Evolutionary conservation across 2,888 invertebrate genomes (phyloP).

Genomic region (Neelides folsomi): DNA sequence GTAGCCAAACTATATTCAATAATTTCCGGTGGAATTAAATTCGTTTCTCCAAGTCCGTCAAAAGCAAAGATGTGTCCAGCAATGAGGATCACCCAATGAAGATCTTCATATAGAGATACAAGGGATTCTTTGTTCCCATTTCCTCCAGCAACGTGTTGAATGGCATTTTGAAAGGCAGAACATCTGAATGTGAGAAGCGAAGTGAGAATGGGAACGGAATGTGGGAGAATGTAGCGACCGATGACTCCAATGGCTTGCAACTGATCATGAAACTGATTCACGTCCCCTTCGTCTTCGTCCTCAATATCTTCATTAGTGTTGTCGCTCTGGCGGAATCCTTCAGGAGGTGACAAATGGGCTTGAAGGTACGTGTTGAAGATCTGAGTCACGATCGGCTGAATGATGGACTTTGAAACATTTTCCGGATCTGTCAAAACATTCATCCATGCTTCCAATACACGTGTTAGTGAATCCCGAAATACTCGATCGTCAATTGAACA

Average conservation of each 20-base stretch:
- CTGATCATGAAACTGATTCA: constrained; percentile 54
- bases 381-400: constrained; percentile 36
- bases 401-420: constrained; percentile 39
- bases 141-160: constrained; percentile 21
- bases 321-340: constrained; percentile 47
- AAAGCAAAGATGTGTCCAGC: constrained; percentile 51
- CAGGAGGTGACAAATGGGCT: constrained; percentile 67
- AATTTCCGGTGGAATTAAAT: constrained; percentile 52
- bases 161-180: constrained; percentile 23
- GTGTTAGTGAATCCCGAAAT: constrained; percentile 55
- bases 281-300: constrained; percentile 53
- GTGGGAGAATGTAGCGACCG: constrained; percentile 46
- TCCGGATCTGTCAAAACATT: constrained; percentile 43
- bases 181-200: constrained; percentile 43
- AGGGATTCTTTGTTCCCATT: constrained; percentile 37
- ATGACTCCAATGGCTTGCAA: constrained; percentile 55
- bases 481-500: constrained; percentile 39
- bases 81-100: constrained; percentile 78
- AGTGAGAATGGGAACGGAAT: constrained; percentile 52
- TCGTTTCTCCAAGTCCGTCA: constrained; percentile 53
- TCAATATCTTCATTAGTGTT: constrained; percentile 44
- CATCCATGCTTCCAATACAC: constrained; percentile 55
- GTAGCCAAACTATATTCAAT: constrained; percentile 33
- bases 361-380: constrained; percentile 51
- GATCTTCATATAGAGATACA: constrained; percentile 64